Evolutionary conservation across 2,888 invertebrate genomes (phyloP), one percentile per base, ranked within the genome.

Genomic region (Phaonia tiefii): DNA sequence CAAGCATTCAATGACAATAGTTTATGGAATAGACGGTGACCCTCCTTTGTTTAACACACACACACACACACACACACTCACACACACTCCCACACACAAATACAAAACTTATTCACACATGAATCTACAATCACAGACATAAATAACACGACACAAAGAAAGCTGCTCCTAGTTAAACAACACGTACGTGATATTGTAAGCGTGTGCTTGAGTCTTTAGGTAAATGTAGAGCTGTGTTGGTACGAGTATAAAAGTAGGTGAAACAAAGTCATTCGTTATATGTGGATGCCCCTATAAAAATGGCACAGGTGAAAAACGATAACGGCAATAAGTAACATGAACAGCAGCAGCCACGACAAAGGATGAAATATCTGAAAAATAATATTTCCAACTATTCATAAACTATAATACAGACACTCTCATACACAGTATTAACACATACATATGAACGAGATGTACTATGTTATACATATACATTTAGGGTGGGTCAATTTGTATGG

Each of bases 361-460:
- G 13, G 25, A 22, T 3, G 22, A 54, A 54, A 54, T 54, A 54
- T 13, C 25, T 54, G 54, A 13, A 54, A 54, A 25, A 54, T 54
- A 25, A 54, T 54, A 54, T 22, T 3, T 54, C 11, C 54, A 54
- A 22, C 54, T 54, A 54, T 54, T 54, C 54, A 54, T 54, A 13
- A 54, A 54, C 22, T 11, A 54, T 3, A 54, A 4, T 54, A 13
- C 54, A 8, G 31, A 2, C 44, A 44, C n/a, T 8, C 11, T 2
- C 44, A 44, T 4, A 44, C 10, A 44, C 10, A 37, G 5, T 37
- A 5, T 10, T 7, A 7, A 49, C 20, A 49, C 15, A 46, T 13
- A 15, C 7, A 46, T 15, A 15, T 15, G 20, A 17, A 4, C 8
- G 8, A 37, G 5, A 10, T 10, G 10, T 37, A 37, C 5, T 7